A percentile compares a stretch with the other conserved stretches of the same genome.
Evolutionary conservation across 2,888 invertebrate species (phyloP).

Genomic region (Nomada flava): DNA sequence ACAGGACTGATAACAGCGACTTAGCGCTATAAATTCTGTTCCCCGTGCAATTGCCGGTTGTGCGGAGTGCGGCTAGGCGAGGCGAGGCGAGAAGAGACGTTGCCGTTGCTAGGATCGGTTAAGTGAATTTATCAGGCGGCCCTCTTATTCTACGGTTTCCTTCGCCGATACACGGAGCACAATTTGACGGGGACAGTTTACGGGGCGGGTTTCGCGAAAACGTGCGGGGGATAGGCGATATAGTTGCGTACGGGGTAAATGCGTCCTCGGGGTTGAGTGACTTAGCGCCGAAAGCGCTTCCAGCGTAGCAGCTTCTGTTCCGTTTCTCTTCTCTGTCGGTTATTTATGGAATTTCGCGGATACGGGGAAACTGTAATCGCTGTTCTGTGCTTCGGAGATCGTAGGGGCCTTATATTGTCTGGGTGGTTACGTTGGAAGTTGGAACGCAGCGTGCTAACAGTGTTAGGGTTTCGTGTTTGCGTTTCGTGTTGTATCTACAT

Average conservation of each 20-base stretch:
- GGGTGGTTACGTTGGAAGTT: too few relatives aligned
- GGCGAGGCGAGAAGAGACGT: constrained; percentile 13
- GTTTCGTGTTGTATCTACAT: too few relatives aligned
- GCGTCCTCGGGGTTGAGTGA: background rate
- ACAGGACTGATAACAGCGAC: constrained; percentile 54
- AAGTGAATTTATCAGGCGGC: constrained; percentile 47
- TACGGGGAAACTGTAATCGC: background rate
- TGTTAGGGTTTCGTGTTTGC: too few relatives aligned
- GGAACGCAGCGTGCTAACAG: too few relatives aligned
- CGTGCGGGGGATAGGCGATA: background rate
- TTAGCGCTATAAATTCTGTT: constrained; percentile 62
- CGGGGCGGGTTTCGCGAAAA: constrained; percentile 9
- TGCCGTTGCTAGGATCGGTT: constrained; percentile 11
- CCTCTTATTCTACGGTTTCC: constrained; percentile 42
- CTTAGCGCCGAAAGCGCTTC: background rate
- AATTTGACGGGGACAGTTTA: constrained; percentile 30
- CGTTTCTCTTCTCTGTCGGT: background rate
- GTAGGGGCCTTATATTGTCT: background rate
- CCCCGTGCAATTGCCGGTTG: constrained; percentile 36
- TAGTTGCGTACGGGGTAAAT: background rate
- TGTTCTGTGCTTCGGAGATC: background rate
- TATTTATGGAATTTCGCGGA: constrained; percentile 5
- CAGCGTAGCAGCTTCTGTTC: background rate
- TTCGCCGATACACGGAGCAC: constrained; percentile 15
- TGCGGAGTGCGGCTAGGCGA: background rate